Evolutionary conservation across 2,888 invertebrate species (phyloP).

Genomic region (Harpagoxenus sublaevis): DNA sequence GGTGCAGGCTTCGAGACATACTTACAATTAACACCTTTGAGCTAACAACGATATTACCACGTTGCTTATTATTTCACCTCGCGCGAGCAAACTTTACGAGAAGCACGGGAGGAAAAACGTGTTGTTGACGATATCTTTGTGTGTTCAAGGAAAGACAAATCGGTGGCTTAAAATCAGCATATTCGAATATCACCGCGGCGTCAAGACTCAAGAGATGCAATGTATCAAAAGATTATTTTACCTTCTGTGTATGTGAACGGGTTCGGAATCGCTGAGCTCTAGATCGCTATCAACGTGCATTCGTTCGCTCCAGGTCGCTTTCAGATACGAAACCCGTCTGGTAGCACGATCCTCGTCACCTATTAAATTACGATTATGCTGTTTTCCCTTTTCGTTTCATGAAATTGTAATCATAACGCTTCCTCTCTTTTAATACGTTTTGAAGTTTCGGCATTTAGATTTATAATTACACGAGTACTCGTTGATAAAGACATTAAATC

Average conservation of each 20-base stretch:
- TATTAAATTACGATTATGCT: constrained; percentile 74
- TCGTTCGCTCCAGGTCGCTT: constrained; percentile 95
- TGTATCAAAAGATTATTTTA: constrained; percentile 82
- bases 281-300: constrained; percentile 91
- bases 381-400: background rate
- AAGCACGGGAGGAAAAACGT: background rate
- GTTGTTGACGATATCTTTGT: constrained; percentile 8
- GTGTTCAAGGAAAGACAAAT: background rate
- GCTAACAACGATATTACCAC: constrained; percentile 29
- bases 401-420: background rate
- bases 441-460: background rate
- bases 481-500: background rate
- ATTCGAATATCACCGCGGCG: background rate
- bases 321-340: constrained; percentile 97
- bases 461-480: background rate
- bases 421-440: background rate
- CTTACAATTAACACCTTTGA: constrained; percentile 48
- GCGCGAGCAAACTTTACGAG: background rate
- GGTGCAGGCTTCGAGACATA: constrained; percentile 47
- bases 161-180: background rate
- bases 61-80: constrained; percentile 13
- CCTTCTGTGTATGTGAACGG: constrained; percentile 89
- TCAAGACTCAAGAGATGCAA: background rate
- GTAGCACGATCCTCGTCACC: constrained; percentile 95
- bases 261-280: constrained; percentile 89